phyloP scores from a whole-genome alignment of 2,797 vertebrate species.

The Yasuhikotakia modesta region DNA sequence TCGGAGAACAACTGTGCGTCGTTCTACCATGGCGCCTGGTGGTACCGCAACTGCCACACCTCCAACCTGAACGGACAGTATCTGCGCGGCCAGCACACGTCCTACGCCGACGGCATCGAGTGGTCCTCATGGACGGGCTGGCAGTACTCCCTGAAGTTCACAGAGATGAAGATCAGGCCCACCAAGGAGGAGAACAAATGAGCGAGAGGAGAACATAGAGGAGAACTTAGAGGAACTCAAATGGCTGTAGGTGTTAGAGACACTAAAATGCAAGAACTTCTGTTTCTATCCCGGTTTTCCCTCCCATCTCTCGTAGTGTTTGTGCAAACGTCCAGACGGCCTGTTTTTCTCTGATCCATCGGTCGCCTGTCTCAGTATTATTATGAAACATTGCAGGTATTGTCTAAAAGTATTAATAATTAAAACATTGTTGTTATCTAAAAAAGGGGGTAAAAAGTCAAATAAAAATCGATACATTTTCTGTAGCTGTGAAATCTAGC shows the following conservation, averaged over 20 bases:
- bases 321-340: conserved; percentile 36
- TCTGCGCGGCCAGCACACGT: conserved; percentile 87
- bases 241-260: conserved; percentile 51
- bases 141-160: conserved; percentile 94
- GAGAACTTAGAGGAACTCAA: conserved; percentile 6
- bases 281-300: conserved; percentile 44
- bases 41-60: conserved; percentile 97
- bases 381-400: conserved; percentile 53
- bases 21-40: conserved; percentile 94
- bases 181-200: conserved; percentile 73
- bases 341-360: conserved; percentile 48
- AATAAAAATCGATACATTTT: conserved; percentile 10
- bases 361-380: conserved; percentile 59
- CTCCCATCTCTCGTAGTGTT: conserved; percentile 53
- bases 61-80: conserved; percentile 97
- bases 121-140: conserved; percentile 97
- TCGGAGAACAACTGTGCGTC: conserved; percentile 95
- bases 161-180: conserved; percentile 94
- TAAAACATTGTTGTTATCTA: conserved; percentile 48
- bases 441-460: conserved; percentile 17
- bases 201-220: conserved; percentile 3
- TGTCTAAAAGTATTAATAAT: conserved; percentile 41
- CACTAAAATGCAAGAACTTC: conserved; percentile 50
- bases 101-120: conserved; percentile 92
- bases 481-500: conserved; percentile 56